phyloP scores from a whole-genome alignment of 2,113 vertebrate species.

The Lates calcarifer region DNA sequence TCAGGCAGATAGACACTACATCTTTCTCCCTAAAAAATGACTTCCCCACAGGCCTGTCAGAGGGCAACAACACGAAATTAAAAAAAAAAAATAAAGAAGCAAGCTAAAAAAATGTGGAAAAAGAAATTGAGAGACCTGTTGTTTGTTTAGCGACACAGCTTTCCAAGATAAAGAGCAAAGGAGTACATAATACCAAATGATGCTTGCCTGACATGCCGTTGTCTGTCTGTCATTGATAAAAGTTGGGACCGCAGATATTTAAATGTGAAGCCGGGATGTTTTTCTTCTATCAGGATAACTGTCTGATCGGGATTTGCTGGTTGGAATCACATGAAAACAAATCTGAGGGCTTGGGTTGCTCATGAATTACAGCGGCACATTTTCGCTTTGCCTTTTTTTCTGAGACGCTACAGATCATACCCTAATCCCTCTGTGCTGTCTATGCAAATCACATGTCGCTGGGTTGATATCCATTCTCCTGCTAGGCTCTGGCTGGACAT shows the following conservation, averaged over 20 bases:
- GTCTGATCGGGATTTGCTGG: constrained; percentile 83
- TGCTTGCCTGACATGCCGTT: constrained; percentile 76
- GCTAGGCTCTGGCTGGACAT: constrained; percentile 72
- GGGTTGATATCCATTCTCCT: constrained; percentile 74
- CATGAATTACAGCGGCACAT: constrained; percentile 57
- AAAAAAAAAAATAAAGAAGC: constrained; percentile 8
- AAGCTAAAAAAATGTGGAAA: constrained; percentile 35
- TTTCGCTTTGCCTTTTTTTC: constrained; percentile 39
- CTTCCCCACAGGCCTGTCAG: constrained; percentile 65
- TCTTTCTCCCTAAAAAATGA: constrained; percentile 52
- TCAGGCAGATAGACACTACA: constrained; percentile 57
- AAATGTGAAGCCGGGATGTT: constrained; percentile 70
- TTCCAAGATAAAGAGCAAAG: constrained; percentile 61
- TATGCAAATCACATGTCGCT: constrained; percentile 77
- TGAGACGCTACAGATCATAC: constrained; percentile 69
- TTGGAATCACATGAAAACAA: constrained; percentile 79
- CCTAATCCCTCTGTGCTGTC: constrained; percentile 79
- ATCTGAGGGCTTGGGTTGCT: constrained; percentile 64
- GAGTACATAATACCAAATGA: constrained; percentile 80
- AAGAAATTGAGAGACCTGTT: constrained; percentile 59
- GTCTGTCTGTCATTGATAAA: constrained; percentile 86
- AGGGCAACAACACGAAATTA: constrained; percentile 45
- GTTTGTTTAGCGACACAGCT: constrained; percentile 57
- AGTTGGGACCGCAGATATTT: constrained; percentile 77
- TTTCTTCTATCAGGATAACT: constrained; percentile 82